A percentile compares a stretch with the other conserved stretches of the same genome.
These are phyloP conservation scores for Stylophora pistillata DNA, from an alignment of 64 coral and sea anemone genomes.

Conservation along the genomic window DNA sequence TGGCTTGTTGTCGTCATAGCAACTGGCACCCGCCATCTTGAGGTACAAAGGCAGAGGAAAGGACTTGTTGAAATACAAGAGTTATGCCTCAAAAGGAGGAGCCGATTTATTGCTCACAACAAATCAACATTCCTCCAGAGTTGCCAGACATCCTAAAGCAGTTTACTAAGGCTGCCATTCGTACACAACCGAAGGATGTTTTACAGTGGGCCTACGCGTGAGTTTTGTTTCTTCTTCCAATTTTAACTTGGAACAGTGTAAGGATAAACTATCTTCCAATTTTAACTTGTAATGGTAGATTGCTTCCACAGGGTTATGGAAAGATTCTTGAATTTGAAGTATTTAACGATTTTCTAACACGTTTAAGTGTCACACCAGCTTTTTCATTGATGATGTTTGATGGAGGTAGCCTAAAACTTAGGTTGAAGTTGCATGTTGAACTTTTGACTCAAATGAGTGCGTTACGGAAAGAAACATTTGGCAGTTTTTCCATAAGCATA, in stretches of 20 bases:
- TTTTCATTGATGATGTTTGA: too few species aligned
- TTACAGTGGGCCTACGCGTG: slow-evolving; percentile 90
- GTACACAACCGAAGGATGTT: slow-evolving; percentile 92
- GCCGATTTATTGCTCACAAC: slow-evolving; percentile 97
- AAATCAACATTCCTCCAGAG: slow-evolving; percentile 99
- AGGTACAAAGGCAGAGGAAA: not conserved
- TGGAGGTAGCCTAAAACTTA: too few species aligned
- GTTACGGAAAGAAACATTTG: too few species aligned
- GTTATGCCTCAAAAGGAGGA: slow-evolving; percentile 91
- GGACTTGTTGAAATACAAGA: not conserved
- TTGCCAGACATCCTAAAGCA: slow-evolving; percentile 97
- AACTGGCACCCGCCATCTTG: slow-evolving; percentile 57
- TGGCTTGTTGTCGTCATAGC: slow-evolving; percentile 43
- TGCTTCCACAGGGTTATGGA: too few species aligned
- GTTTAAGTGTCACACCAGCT: too few species aligned
- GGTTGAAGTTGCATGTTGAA: too few species aligned
- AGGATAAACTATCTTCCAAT: not conserved
- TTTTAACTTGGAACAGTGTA: not conserved
- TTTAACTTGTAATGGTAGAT: not conserved
- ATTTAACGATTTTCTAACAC: not conserved
- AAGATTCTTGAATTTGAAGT: not conserved
- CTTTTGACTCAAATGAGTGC: too few species aligned
- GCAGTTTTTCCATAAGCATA: too few species aligned
- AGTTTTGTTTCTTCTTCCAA: slow-evolving; percentile 28
- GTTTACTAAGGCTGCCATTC: slow-evolving; percentile 95